A percentile compares a stretch with the other conserved stretches of the same genome.
Conservation (phyloP, 2,797 vertebrate species). For the Rhabdophis nuchalis region DNA sequence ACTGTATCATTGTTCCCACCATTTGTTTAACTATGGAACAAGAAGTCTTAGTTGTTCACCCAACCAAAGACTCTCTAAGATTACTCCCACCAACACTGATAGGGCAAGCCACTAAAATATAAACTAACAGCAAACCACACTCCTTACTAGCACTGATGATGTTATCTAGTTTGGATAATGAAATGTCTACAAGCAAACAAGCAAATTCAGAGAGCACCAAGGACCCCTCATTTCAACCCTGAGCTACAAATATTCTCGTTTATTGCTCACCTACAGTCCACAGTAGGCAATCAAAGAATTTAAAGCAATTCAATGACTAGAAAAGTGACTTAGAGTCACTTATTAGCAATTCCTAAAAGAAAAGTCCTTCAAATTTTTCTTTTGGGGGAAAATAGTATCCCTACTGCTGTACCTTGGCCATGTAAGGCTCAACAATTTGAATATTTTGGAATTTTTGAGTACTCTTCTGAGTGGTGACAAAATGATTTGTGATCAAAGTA, state of each 20-base stretch:
- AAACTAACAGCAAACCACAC: not conserved
- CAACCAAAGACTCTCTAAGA: not conserved
- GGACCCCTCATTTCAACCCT: not conserved
- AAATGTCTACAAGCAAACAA: too few species aligned
- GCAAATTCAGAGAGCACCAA: not conserved
- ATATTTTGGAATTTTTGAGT: conserved; percentile 49
- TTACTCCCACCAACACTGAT: not conserved
- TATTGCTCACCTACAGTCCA: not conserved
- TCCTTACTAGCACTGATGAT: not conserved
- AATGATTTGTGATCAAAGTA: conserved; percentile 57
- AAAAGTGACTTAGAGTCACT: not conserved
- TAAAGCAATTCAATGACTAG: not conserved
- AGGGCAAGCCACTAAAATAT: not conserved
- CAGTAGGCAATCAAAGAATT: not conserved
- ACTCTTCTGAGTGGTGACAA: conserved; percentile 46
- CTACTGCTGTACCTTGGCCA: not conserved
- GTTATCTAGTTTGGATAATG: not conserved
- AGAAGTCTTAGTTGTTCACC: not conserved
- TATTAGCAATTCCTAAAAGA: not conserved
- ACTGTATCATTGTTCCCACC: not conserved
- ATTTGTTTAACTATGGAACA: not conserved
- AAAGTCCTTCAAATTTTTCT: not conserved
- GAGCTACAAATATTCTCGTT: not conserved
- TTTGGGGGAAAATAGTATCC: not conserved
- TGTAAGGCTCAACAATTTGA: conserved; percentile 53